Evolutionary conservation across 2,113 vertebrate genomes (phyloP), one percentile per base, ranked within the genome.

Genomic region (Lota lota): DNA sequence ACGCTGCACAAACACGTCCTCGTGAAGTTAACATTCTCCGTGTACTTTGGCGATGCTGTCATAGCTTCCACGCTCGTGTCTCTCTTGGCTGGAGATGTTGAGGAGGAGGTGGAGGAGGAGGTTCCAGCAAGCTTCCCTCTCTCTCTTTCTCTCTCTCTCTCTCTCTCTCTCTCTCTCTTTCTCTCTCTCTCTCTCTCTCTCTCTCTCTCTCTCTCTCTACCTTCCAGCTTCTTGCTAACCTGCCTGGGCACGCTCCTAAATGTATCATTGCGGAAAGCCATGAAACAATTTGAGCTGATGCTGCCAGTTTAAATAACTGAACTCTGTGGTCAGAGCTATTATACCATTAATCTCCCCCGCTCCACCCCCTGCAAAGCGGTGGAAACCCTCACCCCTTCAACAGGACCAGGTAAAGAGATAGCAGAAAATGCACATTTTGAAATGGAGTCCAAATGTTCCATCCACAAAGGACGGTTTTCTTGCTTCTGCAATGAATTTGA

Each of bases 251-350:
- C 61, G 91, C 74, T 82, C 76, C 85, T 77, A 85, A 90, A 89
- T 90, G 91, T 92, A 91, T 91, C 89, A 86, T 88, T 86, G 90
- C 90, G 89, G 87, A 91, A 89, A 91, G 77, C 89, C 90, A 91
- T 90, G 90, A 91, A 91, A 91, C 90, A 90, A 90, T 91, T 92
- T 91, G 87, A 91, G 83, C 87, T 87, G 88, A 90, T 91, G 88
- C 89, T 92, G 89, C 91, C 90, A 91, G 91, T 91, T 90, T 89
- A 91, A 92, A 91, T 91, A 88, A 89, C 91, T 91, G 88, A 88
- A 90, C 83, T 84, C 75, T 88, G 88, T 88, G 88, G 89, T 91
- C 91, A 88, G 85, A 89, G 87, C 87, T 90, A 91, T 91, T 92
- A 91, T 86, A 83, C 81, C 87, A 92, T 91, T 91, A 90, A 90